Evolutionary conservation across 2,113 vertebrate genomes (phyloP).

Genomic region (Ceyx margarethae): DNA sequence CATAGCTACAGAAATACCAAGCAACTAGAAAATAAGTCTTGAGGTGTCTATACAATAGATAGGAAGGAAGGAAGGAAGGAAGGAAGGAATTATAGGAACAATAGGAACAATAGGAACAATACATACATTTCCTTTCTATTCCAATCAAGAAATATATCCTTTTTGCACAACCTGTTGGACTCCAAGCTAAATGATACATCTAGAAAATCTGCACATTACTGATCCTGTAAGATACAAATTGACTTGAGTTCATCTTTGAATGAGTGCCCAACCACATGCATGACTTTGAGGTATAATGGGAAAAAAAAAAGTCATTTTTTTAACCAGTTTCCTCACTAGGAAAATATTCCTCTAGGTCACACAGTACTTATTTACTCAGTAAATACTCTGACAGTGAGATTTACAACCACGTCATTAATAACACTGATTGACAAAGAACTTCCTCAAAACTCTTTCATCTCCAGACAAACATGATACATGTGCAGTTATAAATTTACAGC

Average conservation of each 20-base stretch:
- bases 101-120: too few relatives aligned
- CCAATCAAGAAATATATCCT: not conserved
- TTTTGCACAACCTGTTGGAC: not conserved
- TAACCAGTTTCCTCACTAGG: not conserved
- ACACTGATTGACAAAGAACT: slow-evolving; percentile 27
- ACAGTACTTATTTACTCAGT: slow-evolving; percentile 22
- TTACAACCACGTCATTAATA: not conserved
- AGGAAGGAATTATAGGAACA: too few relatives aligned
- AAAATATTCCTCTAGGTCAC: slow-evolving; percentile 43
- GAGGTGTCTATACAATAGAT: not conserved
- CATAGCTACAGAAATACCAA: not conserved
- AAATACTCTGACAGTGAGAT: slow-evolving; percentile 17
- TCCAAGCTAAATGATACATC: not conserved
- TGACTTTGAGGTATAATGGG: not conserved
- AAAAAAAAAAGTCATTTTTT: not conserved
- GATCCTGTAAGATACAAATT: not conserved
- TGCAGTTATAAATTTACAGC: not conserved
- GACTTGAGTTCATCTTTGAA: slow-evolving; percentile 8
- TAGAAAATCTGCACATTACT: not conserved
- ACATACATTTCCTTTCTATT: not conserved
- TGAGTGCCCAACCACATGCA: not conserved
- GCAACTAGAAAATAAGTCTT: not conserved
- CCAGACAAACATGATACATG: not conserved
- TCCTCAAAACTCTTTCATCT: slow-evolving; percentile 41
- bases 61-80: too few relatives aligned